Evolutionary conservation across 2,797 vertebrate genomes (phyloP).

Genomic region (Silurus lanzhouensis): DNA sequence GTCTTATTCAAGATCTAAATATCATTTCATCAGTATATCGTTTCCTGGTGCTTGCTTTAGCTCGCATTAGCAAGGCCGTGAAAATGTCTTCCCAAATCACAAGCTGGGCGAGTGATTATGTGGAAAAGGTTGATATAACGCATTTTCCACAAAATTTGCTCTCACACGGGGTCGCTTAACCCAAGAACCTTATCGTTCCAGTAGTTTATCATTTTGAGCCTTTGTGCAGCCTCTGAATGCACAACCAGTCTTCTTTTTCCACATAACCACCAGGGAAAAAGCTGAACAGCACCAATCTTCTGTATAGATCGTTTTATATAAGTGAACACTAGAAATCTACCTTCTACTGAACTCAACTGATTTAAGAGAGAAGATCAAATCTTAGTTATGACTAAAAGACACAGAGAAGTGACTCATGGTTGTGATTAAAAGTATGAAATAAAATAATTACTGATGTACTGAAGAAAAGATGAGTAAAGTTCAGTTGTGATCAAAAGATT

Average conservation of each 20-base stretch:
- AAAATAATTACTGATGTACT: not conserved
- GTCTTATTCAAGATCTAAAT: slow-evolving; percentile 15
- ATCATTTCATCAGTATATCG: slow-evolving; percentile 1
- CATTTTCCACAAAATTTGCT: not conserved
- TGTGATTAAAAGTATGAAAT: not conserved
- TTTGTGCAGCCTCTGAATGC: not conserved
- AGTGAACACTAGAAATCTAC: not conserved
- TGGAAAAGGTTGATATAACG: not conserved
- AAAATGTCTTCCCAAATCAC: not conserved
- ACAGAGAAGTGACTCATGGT: not conserved
- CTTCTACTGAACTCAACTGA: not conserved
- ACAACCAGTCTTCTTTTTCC: not conserved
- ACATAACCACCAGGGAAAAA: not conserved
- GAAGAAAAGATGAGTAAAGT: not conserved
- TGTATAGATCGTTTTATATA: not conserved
- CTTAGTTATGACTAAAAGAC: not conserved
- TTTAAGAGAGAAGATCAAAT: not conserved
- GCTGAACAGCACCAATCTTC: not conserved
- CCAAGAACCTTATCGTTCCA: not conserved
- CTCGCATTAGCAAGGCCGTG: not conserved
- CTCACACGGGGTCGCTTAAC: not conserved
- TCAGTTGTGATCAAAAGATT: not conserved
- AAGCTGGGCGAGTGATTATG: not conserved
- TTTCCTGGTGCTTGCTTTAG: not conserved
- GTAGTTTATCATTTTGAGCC: not conserved